Conservation (phyloP, 2,797 vertebrate genomes). For the Dendrocincla fuliginosa region DNA sequence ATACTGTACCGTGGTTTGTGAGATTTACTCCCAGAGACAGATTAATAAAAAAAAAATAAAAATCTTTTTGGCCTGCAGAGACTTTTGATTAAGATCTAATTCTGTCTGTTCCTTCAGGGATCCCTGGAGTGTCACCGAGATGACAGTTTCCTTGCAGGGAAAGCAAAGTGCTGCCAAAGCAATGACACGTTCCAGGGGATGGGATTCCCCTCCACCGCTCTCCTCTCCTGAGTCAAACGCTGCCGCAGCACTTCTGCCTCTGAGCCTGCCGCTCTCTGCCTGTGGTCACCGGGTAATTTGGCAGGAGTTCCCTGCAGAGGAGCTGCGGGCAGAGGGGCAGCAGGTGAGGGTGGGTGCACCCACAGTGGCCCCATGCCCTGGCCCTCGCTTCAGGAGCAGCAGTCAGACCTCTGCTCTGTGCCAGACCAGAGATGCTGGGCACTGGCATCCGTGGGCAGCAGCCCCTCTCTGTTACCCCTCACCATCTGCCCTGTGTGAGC, state of each 20-base stretch:
- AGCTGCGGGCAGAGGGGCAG: neutral
- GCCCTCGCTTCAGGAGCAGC: rapidly evolving
- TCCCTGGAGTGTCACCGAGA: neutral
- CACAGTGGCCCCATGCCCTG: rapidly evolving
- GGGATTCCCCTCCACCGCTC: neutral
- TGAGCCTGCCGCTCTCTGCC: neutral
- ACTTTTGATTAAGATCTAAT: neutral
- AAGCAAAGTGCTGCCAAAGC: neutral
- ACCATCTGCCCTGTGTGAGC: rapidly evolving
- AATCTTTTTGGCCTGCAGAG: neutral
- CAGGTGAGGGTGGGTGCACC: neutral
- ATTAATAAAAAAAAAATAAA: neutral
- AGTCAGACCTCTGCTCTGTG: neutral
- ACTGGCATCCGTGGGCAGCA: rapidly evolving
- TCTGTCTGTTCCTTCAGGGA: neutral
- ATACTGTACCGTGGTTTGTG: neutral
- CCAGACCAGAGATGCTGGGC: neutral
- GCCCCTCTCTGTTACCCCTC: neutral
- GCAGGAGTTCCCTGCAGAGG: rapidly evolving
- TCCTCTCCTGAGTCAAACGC: neutral
- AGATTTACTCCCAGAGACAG: neutral
- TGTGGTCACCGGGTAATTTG: rapidly evolving
- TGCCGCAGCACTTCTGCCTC: neutral
- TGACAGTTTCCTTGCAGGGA: neutral
- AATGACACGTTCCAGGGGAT: rapidly evolving